Conservation (phyloP, 2,113 vertebrate species). For the Chionis minor region DNA sequence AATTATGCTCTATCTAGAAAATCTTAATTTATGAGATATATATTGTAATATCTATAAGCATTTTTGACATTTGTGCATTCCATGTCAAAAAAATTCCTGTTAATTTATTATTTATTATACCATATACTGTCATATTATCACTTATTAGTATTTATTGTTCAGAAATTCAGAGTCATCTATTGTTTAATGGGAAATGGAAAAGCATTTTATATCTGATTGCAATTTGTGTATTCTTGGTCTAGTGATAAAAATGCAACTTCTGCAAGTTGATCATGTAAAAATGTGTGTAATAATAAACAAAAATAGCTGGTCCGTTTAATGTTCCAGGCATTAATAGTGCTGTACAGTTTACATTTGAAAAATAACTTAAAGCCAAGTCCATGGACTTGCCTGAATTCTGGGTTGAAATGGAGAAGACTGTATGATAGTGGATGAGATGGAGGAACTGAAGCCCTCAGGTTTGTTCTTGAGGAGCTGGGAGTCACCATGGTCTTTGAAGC, state of each 20-base stretch:
- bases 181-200: conserved; percentile 39
- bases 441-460: background rate
- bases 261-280: background rate
- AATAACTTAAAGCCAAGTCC: background rate
- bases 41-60: conserved; percentile 32
- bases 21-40: conserved; percentile 44
- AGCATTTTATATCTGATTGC: background rate
- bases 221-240: background rate
- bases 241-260: conserved; percentile 6
- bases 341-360: background rate
- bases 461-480: background rate
- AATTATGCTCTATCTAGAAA: conserved; percentile 47
- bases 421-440: background rate
- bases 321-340: background rate
- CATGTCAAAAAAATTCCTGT: conserved; percentile 41
- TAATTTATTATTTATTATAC: conserved; percentile 66
- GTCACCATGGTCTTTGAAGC: background rate
- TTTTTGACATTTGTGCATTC: conserved; percentile 46
- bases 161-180: conserved; percentile 13
- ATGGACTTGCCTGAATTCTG: background rate
- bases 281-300: background rate
- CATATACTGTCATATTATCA: conserved; percentile 24
- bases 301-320: background rate
- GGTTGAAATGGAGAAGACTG: background rate
- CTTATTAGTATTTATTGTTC: conserved; percentile 59